Evolutionary conservation across 1,140 invertebrate genomes (phyloP), one percentile per base, ranked within the genome.

Genomic region (Lithobius niger): DNA sequence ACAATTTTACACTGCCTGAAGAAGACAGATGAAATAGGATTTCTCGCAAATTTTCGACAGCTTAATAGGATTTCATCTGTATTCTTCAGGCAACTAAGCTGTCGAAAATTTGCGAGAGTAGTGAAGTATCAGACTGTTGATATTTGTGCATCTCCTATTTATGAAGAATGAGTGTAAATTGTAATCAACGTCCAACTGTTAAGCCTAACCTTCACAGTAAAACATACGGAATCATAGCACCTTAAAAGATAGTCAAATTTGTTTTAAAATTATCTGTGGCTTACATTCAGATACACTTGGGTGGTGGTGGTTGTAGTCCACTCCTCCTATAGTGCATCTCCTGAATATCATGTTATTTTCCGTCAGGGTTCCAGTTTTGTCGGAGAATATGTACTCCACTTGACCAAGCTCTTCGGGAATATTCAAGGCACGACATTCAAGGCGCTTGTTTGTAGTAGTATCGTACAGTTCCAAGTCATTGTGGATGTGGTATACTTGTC

Each of bases 321-420:
- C 78, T 0, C 89, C 91, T 24, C 80, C 84, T 15, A 97, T 84
- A 0, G 85, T 82, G 68, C 93, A 97, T 47, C 86, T 76, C 43
- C 88, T 76, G 69, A 98, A 97, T 56, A 95, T 78, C 94, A 97
- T 97, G 70, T 91, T 87, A 68, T 98, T 98, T 70, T 97, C 93
- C 6, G 95, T 98, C 18, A 98, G 72, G 0, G 95, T 98, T 26
- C 95, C 95, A 3, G 94, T 97, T 73, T 97, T 97, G 68, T 98
- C 95, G 10, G 88, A 96, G 74, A 98, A 97, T 45, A 98, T 79
- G 67, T 97, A 97, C 65, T 93, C 86, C 25, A 98, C 83, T 74
- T 95, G 91, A 2, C 94, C 95, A 45, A 97, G 75, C 70, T 98
- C 93, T 70, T 98, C 94, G 0, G 94, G 91, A 48, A 97, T 97